These are phyloP conservation scores for Neoaliturus tenellus DNA, from an alignment of 2,888 invertebrate genomes.

Conservation along the genomic window DNA sequence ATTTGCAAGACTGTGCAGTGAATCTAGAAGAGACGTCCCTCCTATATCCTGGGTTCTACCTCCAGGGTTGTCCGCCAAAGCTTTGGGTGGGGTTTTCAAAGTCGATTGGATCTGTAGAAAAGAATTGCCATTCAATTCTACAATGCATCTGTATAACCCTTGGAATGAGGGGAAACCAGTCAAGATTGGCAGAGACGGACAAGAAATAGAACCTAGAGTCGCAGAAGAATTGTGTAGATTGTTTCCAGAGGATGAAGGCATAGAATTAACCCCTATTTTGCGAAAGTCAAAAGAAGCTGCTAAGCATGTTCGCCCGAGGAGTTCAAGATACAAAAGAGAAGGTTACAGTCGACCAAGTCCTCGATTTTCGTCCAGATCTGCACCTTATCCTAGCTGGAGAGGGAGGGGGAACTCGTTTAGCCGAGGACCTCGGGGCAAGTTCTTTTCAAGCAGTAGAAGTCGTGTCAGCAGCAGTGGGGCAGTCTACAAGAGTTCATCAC, in stretches of 20 bases:
- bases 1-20: constrained; percentile 92
- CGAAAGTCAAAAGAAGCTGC: constrained; percentile 91
- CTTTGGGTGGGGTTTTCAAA: constrained; percentile 96
- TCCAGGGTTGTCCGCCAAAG: constrained; percentile 93
- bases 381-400: constrained; percentile 55
- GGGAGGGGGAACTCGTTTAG: constrained; percentile 58
- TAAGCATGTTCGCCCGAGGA: constrained; percentile 77
- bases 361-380: constrained; percentile 50
- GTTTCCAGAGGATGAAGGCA: constrained; percentile 93
- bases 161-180: constrained; percentile 99
- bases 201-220: constrained; percentile 97
- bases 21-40: constrained; percentile 92
- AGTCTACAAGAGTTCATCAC: constrained; percentile 78
- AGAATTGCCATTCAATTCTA: constrained; percentile 94
- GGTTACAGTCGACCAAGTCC: constrained; percentile 52
- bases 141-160: constrained; percentile 95
- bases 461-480: constrained; percentile 75
- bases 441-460: constrained; percentile 80
- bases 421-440: constrained; percentile 71
- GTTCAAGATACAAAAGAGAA: constrained; percentile 60
- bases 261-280: constrained; percentile 92
- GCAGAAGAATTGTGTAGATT: constrained; percentile 96
- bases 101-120: constrained; percentile 98
- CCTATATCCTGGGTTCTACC: constrained; percentile 96
- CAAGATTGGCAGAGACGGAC: constrained; percentile 99